A percentile compares a stretch with the other conserved stretches of the same genome.
These are phyloP conservation scores for Cynocephalus volans DNA, from an alignment of 2,113 vertebrate species.

Conservation along the genomic window DNA sequence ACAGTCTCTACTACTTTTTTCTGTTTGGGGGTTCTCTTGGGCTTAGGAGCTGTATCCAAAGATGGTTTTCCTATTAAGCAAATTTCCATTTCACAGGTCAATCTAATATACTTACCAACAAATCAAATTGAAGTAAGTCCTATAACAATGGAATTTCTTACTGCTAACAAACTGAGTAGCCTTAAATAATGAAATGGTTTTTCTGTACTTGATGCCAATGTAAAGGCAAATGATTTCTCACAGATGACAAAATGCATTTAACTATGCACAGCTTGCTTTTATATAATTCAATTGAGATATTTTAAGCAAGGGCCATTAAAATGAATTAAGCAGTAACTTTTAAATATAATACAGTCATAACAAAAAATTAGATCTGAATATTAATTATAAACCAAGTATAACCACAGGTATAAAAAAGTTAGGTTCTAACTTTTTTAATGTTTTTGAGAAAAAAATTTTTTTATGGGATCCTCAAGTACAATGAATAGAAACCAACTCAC, in stretches of 20 bases:
- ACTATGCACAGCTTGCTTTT: slow-evolving; percentile 58
- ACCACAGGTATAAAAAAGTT: not conserved
- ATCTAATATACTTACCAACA: slow-evolving; percentile 55
- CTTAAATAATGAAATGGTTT: slow-evolving; percentile 35
- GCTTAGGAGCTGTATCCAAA: slow-evolving; percentile 91
- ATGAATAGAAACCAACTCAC: not conserved
- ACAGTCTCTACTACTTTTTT: slow-evolving; percentile 95
- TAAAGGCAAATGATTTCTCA: slow-evolving; percentile 56
- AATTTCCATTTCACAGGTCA: slow-evolving; percentile 79
- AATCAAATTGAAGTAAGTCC: slow-evolving; percentile 12
- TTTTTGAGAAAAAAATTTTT: slow-evolving; percentile 30
- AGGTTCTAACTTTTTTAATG: slow-evolving; percentile 58
- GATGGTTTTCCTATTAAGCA: slow-evolving; percentile 91
- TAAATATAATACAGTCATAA: slow-evolving; percentile 48
- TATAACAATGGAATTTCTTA: slow-evolving; percentile 21
- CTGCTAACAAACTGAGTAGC: slow-evolving; percentile 29
- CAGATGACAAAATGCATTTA: slow-evolving; percentile 57
- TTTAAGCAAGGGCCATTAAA: slow-evolving; percentile 70
- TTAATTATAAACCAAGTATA: slow-evolving; percentile 70
- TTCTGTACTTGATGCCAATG: not conserved
- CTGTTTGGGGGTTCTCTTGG: slow-evolving; percentile 93
- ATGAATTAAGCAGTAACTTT: slow-evolving; percentile 61
- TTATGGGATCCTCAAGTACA: slow-evolving; percentile 42
- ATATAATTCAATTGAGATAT: slow-evolving; percentile 53
- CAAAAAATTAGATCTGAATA: slow-evolving; percentile 52